Evolutionary conservation across 2,888 invertebrate species (phyloP), one percentile per base, ranked within the genome.

Genomic region (Drosophila stalkeri): DNA sequence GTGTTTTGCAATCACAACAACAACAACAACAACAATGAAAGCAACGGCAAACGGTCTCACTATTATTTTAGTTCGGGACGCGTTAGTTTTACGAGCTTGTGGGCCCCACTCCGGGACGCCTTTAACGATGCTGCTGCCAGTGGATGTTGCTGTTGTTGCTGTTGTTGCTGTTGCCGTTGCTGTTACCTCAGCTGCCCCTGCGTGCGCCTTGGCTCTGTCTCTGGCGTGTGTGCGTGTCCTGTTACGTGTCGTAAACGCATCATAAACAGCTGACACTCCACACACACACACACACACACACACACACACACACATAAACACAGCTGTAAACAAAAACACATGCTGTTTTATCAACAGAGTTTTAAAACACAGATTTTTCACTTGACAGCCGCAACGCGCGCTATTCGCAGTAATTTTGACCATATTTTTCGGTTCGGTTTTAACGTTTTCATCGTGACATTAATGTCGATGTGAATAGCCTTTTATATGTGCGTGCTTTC

Each of bases 221-320:
- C 23, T 7, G 12, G 31, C 51, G 20, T 33, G 46, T 65, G 73
- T 66, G 74, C 74, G 76, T 79, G 81, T 82, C 82, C 82, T 86
- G 81, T 77, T 72, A 77, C 64, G 78, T 81, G 77, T 80, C 82
- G 84, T 83, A 86, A 83, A 83, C 82, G 84, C 86, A 86, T 86
- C 86, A 86, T 83, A 83, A 83, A 83, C 82, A 83, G 79, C 81
- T 77, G 77, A 31, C 81, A 64, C 62, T 35, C 49, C 64, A 37
- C 37, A 46, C 20, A 43, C 18, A 60, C 14, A 51, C 31, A 31
- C 14, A 54, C 11, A 35, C 56, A 51, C 57, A 65, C 61, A 63
- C 16, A 23, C 43, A 41, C 23, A 41, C 20, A 39, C n/a, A 43
- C 43, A 43, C 43, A 43, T 43, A 43, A 43, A 18, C 43, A 43